These are phyloP conservation scores for Rissa tridactyla DNA, from an alignment of 2,113 vertebrate species.

Conservation along the genomic window DNA sequence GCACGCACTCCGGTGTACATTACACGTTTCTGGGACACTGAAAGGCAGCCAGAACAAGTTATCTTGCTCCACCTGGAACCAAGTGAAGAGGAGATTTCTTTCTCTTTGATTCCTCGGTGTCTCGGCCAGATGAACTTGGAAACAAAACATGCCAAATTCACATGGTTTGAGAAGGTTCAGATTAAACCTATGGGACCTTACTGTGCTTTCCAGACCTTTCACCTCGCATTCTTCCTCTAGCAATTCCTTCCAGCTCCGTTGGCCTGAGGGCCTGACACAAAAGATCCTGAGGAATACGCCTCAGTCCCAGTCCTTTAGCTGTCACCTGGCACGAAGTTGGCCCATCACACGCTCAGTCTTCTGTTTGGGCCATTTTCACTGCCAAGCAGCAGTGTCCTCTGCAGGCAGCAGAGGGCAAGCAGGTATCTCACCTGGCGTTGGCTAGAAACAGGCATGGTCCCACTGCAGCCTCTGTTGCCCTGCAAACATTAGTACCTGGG, in stretches of 20 bases:
- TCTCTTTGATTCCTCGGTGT: not conserved
- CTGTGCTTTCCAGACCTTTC: conserved; percentile 27
- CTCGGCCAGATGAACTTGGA: conserved; percentile 10
- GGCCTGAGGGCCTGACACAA: not conserved
- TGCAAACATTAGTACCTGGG: not conserved
- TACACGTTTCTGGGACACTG: not conserved
- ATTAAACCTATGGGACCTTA: not conserved
- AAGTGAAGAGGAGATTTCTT: conserved; percentile 3
- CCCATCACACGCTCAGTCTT: not conserved
- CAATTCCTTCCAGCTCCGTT: not conserved
- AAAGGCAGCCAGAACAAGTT: conserved; percentile 3
- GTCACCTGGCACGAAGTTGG: not conserved
- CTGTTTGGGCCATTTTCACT: not conserved
- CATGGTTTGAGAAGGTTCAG: not conserved
- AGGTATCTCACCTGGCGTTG: rapidly evolving
- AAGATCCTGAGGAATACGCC: not conserved
- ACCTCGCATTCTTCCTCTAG: not conserved
- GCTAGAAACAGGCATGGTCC: not conserved
- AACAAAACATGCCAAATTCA: not conserved
- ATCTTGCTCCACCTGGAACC: conserved; percentile 11
- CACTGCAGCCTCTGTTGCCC: not conserved
- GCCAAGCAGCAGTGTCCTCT: not conserved
- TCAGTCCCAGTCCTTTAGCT: not conserved
- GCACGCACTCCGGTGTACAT: not conserved
- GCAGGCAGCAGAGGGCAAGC: not conserved